Base-by-base conservation (phyloP, 2,888 invertebrate genomes). In the Byasa hedistus region DNA sequence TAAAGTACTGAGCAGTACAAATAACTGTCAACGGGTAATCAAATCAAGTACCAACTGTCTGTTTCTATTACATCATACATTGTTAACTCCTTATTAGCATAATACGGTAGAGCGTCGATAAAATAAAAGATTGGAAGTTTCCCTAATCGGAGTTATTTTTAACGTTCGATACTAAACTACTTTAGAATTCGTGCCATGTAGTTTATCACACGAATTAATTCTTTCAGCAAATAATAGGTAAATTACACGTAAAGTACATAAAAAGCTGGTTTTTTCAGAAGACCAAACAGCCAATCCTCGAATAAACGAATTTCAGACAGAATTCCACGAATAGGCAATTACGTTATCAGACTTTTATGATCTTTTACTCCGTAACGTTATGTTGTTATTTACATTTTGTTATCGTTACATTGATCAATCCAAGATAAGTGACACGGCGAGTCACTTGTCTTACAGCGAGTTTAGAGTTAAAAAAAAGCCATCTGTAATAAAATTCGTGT, bases 1-100 rank as follows among this genome's bases (percentile, higher is more conserved):
- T 78, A 66, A 73, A 66, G 69, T 36, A 69, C 66, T 63, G 68
- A 66, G 71, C 65, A 39, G 44, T 39, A 64, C 39, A 44, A 67
- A 27, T 69, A 56, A 64, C 66, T 69, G 65, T 24, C 68, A 71
- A 75, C 69, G 84, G 81, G 82, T 80, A 84, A 82, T 69, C 75
- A 79, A 78, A 69, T 65, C 56, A 66, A 51, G 56, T 73, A 68
- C 39, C 57, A 56, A 67, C 67, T 61, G 58, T 36, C 71, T 60
- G 48, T 54, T 36, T 48, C 36, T 56, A 63, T 67, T 61, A 60
- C 74, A 70, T 73, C 72, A 75, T 51, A 51, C 62, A 19, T 64
- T 58, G 59, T 60, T 21, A 68, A 56, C 58, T 55, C 61, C 56
- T 64, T 68, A 54, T 58, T 65, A 61, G 58, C 61, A 62, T 56